Evolutionary conservation across 2,888 invertebrate species (phyloP), one percentile per base, ranked within the genome.

Genomic region (Pachycephus smyrnensis): DNA sequence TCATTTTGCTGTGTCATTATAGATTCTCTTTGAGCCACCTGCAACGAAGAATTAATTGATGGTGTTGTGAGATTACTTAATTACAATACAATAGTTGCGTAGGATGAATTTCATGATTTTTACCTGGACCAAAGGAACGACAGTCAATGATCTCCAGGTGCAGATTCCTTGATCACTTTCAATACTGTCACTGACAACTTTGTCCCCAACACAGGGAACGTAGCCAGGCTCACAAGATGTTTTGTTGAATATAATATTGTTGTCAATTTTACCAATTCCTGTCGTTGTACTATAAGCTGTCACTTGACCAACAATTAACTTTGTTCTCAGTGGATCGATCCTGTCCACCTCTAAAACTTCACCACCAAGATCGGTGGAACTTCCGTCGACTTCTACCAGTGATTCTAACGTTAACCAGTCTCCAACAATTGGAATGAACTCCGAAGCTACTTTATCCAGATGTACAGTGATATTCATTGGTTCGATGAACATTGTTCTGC

Each of bases 401-500:
- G 94, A 94, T 80, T 93, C 93, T 69, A 96, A 86, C 88, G 94
- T 93, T 32, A 96, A 86, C 93, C 95, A 95, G 89, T 96, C 96
- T 3, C 96, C 96, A 81, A 93, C 92, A 31, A 94, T 90, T 1
- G 96, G 96, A 69, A 95, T 89, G 89, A 96, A 95, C 76, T 93
- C 93, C 3, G 94, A 93, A 82, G 92, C 91, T 0, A 95, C 93
- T 75, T 93, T 90, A 87, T 96, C 94, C 75, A 96, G 91, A 87
- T 94, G 93, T 75, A 96, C 92, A 77, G 90, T 92, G n/a, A 95
- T 87, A 78, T 94, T 92, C 84, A 92, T 92, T 15, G 94, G 93
- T 76, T 93, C 93, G 0, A 95, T 92, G 23, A 89, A 84, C 23
- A 92, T 84, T 31, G 87, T 82, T 83, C 93, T 87, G 31, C 91